Conservation (phyloP, 2,797 vertebrate species). For the Philypnodon macrostomus region DNA sequence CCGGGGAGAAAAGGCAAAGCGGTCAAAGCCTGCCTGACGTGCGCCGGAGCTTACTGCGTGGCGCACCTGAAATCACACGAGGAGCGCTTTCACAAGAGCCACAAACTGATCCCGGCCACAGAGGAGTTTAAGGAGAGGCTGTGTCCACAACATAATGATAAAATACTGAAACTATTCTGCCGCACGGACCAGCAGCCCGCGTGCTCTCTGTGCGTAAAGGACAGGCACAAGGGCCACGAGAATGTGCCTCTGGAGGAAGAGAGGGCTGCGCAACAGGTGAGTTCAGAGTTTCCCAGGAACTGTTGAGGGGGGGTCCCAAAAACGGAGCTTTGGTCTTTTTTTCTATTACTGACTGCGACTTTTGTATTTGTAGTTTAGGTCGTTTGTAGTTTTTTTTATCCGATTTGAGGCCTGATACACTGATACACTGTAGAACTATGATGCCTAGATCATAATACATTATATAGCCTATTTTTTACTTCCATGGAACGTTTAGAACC, state of each 20-base stretch:
- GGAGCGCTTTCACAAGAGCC: conserved; percentile 74
- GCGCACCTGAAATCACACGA: conserved; percentile 66
- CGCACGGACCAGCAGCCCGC: conserved; percentile 87
- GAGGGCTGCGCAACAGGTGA: conserved; percentile 77
- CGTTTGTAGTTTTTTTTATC: too few relatives aligned
- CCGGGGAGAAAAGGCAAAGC: conserved; percentile 82
- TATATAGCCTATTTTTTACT: too few relatives aligned
- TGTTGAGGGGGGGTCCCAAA: too few relatives aligned
- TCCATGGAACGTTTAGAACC: too few relatives aligned
- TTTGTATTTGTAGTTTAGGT: too few relatives aligned
- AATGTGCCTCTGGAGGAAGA: conserved; percentile 80
- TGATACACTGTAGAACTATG: too few relatives aligned
- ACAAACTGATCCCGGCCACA: conserved; percentile 79
- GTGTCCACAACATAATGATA: conserved; percentile 81
- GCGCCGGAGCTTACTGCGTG: conserved; percentile 84
- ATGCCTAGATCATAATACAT: too few relatives aligned
- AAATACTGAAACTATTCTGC: conserved; percentile 86
- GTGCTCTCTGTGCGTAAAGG: conserved; percentile 78
- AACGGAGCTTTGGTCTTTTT: too few relatives aligned
- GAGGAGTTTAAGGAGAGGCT: conserved; percentile 80
- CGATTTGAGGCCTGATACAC: too few relatives aligned
- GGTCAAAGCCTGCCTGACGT: conserved; percentile 83
- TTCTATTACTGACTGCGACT: too few relatives aligned
- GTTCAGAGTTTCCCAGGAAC: too few relatives aligned
- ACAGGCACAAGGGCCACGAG: conserved; percentile 83